phyloP scores from a whole-genome alignment of 2,888 invertebrate species.

The Escarpia spicata region DNA sequence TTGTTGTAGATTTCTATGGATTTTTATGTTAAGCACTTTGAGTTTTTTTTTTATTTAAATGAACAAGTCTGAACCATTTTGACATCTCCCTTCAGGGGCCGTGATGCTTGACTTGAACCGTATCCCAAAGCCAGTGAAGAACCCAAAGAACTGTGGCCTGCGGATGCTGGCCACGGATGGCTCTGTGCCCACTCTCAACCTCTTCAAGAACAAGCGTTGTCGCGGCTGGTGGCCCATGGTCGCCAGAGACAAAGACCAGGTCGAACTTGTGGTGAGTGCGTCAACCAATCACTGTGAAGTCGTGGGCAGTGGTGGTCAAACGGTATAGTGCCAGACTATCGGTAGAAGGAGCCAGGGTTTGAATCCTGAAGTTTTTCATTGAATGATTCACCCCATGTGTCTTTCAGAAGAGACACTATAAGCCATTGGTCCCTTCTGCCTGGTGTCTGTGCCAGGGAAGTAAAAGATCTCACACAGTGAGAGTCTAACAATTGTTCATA shows the following conservation, averaged over 20 bases:
- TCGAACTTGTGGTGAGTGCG: conserved; percentile 34
- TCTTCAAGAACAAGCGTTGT: conserved; percentile 56
- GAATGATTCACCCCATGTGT: too few relatives aligned
- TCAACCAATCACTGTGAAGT: not conserved
- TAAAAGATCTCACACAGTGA: too few relatives aligned
- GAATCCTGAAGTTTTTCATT: too few relatives aligned
- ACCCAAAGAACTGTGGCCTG: conserved; percentile 81
- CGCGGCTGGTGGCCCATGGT: conserved; percentile 63
- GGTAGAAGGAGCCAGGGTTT: too few relatives aligned
- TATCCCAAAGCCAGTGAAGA: conserved; percentile 57
- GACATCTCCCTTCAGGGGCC: conserved; percentile 42
- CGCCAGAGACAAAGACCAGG: conserved; percentile 40
- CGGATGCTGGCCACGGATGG: conserved; percentile 64
- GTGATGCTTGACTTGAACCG: conserved; percentile 47
- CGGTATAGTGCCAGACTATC: too few relatives aligned
- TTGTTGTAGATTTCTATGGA: too few relatives aligned
- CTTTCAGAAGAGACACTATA: too few relatives aligned
- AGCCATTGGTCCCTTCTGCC: too few relatives aligned
- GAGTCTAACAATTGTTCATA: too few relatives aligned
- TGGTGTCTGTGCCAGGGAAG: too few relatives aligned
- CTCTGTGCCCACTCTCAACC: conserved; percentile 48
- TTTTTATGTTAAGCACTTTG: too few relatives aligned
- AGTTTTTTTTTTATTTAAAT: too few relatives aligned
- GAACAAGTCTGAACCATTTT: not conserved
- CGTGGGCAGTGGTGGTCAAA: not conserved